Percentiles rank a stretch among this genome's conserved stretches.
phyloP scores from a whole-genome alignment of 1,140 invertebrate genomes.

The Muscidifurax raptorellus region DNA sequence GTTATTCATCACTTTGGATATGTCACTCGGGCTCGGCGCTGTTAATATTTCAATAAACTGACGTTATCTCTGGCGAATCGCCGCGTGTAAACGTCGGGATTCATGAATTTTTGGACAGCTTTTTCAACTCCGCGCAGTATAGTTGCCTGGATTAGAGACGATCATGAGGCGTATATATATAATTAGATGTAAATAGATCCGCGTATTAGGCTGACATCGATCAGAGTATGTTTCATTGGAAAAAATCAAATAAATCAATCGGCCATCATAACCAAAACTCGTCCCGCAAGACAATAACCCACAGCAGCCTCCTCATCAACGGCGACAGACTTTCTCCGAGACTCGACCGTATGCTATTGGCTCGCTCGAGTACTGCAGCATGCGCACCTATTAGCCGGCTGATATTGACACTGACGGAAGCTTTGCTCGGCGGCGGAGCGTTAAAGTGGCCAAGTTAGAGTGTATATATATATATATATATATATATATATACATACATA shows the following conservation, averaged over 20 bases:
- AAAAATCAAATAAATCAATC: no score
- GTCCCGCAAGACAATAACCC: neutral
- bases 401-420: neutral
- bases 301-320: neutral
- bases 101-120: neutral
- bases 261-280: no score
- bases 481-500: no score
- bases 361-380: no score
- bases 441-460: neutral
- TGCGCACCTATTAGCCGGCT: neutral
- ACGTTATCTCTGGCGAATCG: neutral
- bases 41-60: neutral
- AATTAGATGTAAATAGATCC: no score
- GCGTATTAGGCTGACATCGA: no score
- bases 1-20: neutral
- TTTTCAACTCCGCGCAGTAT: no score
- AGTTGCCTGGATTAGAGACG: no score
- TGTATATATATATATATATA: no score
- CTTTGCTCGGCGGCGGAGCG: neutral
- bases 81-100: neutral
- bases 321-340: neutral
- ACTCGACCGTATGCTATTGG: neutral
- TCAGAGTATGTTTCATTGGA: no score
- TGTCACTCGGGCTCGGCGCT: neutral
- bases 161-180: no score